Evolutionary conservation across 2,888 invertebrate genomes (phyloP), one percentile per base, ranked within the genome.

Genomic region (Nemoura dubitans): DNA sequence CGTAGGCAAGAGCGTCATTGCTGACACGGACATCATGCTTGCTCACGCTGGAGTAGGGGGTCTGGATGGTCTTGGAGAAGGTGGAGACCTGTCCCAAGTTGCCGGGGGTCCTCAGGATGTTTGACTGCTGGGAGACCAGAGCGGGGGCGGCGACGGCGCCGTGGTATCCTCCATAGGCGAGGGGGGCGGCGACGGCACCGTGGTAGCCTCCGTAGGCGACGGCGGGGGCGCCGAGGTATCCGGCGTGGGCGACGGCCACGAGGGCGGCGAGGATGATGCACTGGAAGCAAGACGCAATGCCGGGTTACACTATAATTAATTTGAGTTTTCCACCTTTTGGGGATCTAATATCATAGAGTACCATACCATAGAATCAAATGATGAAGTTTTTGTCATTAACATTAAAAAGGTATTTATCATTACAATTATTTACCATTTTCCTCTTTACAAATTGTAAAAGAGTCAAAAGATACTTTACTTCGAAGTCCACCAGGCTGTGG

Each of bases 11-110:
- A 77, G 87, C 88, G 86, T 89, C 88, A 86, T 89, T 89, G 86
- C 88, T 89, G 28, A 95, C 94, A n/a, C 95, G 94, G 42, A 95
- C 94, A 90, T 95, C 95, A 29, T 94, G 92, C 90, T 95, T 95
- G 90, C 94, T 94, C 81, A 95, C 95, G 90, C 94, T 95, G 85
- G 95, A 95, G 92, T 94, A 95, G 10, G 96, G 95, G 0, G 95
- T 95, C 91, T 95, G 94, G 89, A 95, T 93, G 88, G 94, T 93
- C 91, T 95, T 96, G 26, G 94, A 93, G 91, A 94, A 94, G 83
- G 95, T 95, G 25, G 95, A 95, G 87, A 95, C 93, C 88, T 92
- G 91, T 88, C 95, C 95, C 88, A 95, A 92, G 90, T 95, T 95
- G 89, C 94, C 95, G 87, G 93, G 94, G 83, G 93, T 93, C 88